Conservation (phyloP, 2,888 invertebrate species). For the Hoplodrina ambigua region DNA sequence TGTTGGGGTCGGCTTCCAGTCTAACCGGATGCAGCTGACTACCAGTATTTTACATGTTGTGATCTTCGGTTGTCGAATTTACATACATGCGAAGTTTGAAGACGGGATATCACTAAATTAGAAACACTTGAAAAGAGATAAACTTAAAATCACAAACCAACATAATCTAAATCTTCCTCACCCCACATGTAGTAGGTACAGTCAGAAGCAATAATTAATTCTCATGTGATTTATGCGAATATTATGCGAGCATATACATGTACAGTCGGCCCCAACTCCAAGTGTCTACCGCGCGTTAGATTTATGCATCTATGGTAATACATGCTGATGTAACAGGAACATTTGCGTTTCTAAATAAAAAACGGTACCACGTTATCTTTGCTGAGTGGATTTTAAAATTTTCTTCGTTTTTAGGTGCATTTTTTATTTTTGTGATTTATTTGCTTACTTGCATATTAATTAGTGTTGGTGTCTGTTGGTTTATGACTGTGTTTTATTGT, state of each 20-base stretch:
- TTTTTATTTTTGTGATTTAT: slow-evolving; percentile 45
- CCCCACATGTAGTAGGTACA: slow-evolving; percentile 60
- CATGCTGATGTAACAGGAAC: slow-evolving; percentile 66
- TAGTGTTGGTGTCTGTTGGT: slow-evolving; percentile 14
- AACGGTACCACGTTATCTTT: slow-evolving; percentile 64
- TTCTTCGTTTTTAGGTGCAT: slow-evolving; percentile 46
- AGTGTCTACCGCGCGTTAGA: slow-evolving; percentile 67
- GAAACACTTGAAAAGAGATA: slow-evolving; percentile 32
- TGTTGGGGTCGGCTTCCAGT: too few species aligned
- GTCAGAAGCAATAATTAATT: slow-evolving; percentile 84
- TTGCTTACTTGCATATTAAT: slow-evolving; percentile 4
- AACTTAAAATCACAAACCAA: slow-evolving; percentile 31
- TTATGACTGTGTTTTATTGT: neutral
- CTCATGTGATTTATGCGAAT: slow-evolving; percentile 85
- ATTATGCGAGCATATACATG: slow-evolving; percentile 79
- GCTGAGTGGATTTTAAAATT: slow-evolving; percentile 67
- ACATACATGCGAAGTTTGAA: neutral
- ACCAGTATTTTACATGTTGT: too few species aligned
- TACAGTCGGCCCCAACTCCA: slow-evolving; percentile 59
- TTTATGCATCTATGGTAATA: slow-evolving; percentile 76
- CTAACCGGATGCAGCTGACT: too few species aligned
- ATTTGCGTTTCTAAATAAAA: slow-evolving; percentile 69
- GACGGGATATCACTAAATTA: neutral
- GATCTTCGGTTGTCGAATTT: too few species aligned
- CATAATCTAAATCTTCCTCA: slow-evolving; percentile 50